phyloP scores from a whole-genome alignment of 2,888 invertebrate genomes.

The Drosophila sordidula region DNA sequence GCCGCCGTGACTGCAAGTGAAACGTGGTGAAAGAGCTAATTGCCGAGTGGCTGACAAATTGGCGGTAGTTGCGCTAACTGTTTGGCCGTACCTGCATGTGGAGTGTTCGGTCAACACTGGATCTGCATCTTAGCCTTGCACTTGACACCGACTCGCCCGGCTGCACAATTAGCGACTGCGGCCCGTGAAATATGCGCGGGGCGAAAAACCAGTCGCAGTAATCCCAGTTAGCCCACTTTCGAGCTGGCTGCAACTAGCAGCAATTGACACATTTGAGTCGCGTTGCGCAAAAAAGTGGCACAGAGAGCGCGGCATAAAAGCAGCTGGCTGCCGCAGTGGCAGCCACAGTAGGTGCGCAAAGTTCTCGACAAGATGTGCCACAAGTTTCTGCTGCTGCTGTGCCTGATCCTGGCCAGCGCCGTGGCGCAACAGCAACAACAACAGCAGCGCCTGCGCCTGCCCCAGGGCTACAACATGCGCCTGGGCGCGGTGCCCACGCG shows the following conservation, averaged over 20 bases:
- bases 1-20: constrained; percentile 22
- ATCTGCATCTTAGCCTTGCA: constrained; percentile 58
- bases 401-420: constrained; percentile 19
- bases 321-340: constrained; percentile 16
- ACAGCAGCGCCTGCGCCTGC: constrained; percentile 44
- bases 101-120: constrained; percentile 42
- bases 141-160: constrained; percentile 55
- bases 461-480: constrained; percentile 44
- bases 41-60: constrained; percentile 36
- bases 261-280: constrained; percentile 47
- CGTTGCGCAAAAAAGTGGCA: constrained; percentile 33
- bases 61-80: background rate
- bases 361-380: constrained; percentile 61
- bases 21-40: constrained; percentile 39
- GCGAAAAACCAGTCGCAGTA: constrained; percentile 52
- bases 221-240: constrained; percentile 63
- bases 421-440: constrained; percentile 27
- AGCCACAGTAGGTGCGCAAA: constrained; percentile 43
- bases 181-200: constrained; percentile 53
- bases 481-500: constrained; percentile 35
- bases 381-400: constrained; percentile 26
- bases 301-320: constrained; percentile 62
- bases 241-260: constrained; percentile 16
- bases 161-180: constrained; percentile 50
- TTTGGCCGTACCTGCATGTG: background rate